These are phyloP conservation scores for Eidolon dupreanum DNA, from an alignment of 2,797 vertebrate genomes.

Conservation along the genomic window DNA sequence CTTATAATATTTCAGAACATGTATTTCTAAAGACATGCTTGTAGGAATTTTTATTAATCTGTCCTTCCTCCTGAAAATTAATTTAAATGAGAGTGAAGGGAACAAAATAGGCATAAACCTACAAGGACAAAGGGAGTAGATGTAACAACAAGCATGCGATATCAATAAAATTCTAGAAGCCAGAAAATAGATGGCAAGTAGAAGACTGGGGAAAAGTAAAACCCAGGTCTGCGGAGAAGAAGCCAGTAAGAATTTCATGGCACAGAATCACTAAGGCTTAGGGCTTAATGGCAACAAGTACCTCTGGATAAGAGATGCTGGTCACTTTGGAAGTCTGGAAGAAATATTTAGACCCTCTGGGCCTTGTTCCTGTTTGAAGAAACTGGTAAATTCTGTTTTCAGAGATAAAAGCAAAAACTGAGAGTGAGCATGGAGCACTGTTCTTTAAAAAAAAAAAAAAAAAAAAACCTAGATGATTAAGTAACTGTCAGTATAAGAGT, in stretches of 20 bases:
- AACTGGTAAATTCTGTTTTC: neutral
- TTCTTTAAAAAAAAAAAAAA: neutral
- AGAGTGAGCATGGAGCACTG: neutral
- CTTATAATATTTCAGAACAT: neutral
- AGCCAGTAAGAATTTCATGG: neutral
- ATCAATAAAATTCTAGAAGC: neutral
- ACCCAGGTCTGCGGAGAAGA: neutral
- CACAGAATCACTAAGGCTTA: neutral
- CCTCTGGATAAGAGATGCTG: neutral
- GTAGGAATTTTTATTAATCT: neutral
- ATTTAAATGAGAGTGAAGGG: neutral
- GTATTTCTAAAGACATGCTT: neutral
- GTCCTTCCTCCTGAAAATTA: neutral
- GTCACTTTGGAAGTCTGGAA: neutral
- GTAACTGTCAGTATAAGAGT: neutral
- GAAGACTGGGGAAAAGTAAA: neutral
- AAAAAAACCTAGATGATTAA: neutral
- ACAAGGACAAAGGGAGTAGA: neutral
- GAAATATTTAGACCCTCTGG: neutral
- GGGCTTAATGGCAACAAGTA: neutral
- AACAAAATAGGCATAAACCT: neutral
- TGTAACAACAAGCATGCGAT: neutral
- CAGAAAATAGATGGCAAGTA: neutral
- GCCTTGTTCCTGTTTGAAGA: neutral
- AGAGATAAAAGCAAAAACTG: neutral